These are phyloP conservation scores for Echinarachnius parma DNA, from an alignment of 53 echinoderm and acorn worm species.

Conservation along the genomic window DNA sequence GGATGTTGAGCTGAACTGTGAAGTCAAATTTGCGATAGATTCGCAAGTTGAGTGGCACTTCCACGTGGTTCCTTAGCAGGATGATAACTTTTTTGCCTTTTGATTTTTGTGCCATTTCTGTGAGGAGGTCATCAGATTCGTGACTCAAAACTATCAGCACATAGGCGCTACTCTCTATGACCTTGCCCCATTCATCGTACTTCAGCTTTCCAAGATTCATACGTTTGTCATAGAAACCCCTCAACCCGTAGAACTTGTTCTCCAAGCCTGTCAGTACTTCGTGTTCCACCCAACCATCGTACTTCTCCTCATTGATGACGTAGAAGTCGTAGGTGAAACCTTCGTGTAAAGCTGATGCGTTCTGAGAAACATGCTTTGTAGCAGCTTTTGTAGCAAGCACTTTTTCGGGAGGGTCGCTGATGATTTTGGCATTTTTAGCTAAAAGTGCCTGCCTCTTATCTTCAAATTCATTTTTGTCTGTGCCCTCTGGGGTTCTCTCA, in stretches of 20 bases:
- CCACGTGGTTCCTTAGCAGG: neutral
- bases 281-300: conserved; percentile 1
- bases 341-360: neutral
- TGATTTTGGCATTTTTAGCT: neutral
- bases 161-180: neutral
- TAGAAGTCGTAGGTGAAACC: conserved; percentile 8
- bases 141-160: conserved; percentile 13
- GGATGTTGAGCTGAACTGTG: conserved; percentile 11
- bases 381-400: neutral
- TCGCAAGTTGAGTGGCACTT: neutral
- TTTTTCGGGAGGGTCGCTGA: neutral
- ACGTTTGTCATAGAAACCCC: conserved; percentile 4
- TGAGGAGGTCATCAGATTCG: neutral
- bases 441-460: too few species aligned
- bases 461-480: too few species aligned
- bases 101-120: neutral
- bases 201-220: neutral
- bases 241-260: neutral
- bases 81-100: conserved; percentile 6
- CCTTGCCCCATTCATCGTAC: neutral
- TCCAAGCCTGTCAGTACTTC: conserved; percentile 12
- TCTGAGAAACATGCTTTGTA: neutral
- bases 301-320: neutral
- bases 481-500: too few species aligned
- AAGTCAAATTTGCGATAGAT: conserved; percentile 16